Percentiles rank a stretch among this genome's conserved stretches.
phyloP scores from a whole-genome alignment of 2,888 invertebrate genomes.

The Cerceris rybyensis region DNA sequence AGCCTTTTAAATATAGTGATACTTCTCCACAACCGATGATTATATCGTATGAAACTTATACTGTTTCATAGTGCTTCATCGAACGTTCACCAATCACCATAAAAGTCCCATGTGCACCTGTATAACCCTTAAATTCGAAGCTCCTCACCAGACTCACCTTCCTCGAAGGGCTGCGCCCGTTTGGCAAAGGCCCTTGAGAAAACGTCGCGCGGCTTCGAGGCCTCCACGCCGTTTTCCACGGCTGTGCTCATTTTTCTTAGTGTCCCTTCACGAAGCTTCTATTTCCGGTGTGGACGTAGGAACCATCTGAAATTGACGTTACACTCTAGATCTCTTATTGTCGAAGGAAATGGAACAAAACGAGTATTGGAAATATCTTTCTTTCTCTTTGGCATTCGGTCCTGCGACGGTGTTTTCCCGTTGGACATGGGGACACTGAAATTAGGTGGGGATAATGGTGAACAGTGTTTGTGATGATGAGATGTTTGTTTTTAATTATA shows the following conservation, averaged over 20 bases:
- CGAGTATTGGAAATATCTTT: neutral
- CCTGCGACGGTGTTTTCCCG: conserved; percentile 1
- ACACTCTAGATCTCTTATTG: conserved; percentile 35
- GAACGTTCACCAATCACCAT: conserved; percentile 50
- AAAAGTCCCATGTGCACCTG: conserved; percentile 45
- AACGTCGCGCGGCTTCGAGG: conserved; percentile 74
- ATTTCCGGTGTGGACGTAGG: conserved; percentile 48
- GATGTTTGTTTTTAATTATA: too few relatives aligned
- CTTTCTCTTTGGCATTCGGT: conserved; percentile 15
- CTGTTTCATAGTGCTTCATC: conserved; percentile 11
- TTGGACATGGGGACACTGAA: too few relatives aligned
- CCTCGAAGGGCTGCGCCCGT: conserved; percentile 78
- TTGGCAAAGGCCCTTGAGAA: conserved; percentile 78
- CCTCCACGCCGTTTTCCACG: conserved; percentile 75
- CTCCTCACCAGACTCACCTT: conserved; percentile 74
- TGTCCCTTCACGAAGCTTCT: conserved; percentile 56
- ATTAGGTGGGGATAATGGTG: too few relatives aligned
- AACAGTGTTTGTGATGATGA: too few relatives aligned
- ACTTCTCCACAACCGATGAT: neutral
- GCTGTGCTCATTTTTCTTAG: conserved; percentile 74
- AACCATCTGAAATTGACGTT: conserved; percentile 68
- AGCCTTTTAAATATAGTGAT: too few relatives aligned
- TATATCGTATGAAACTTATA: too few relatives aligned
- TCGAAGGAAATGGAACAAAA: too few relatives aligned
- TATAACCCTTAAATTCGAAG: conserved; percentile 27